A percentile compares a stretch with the other conserved stretches of the same genome.
phyloP scores from a whole-genome alignment of 2,113 vertebrate species.

The Lanius collurio region DNA sequence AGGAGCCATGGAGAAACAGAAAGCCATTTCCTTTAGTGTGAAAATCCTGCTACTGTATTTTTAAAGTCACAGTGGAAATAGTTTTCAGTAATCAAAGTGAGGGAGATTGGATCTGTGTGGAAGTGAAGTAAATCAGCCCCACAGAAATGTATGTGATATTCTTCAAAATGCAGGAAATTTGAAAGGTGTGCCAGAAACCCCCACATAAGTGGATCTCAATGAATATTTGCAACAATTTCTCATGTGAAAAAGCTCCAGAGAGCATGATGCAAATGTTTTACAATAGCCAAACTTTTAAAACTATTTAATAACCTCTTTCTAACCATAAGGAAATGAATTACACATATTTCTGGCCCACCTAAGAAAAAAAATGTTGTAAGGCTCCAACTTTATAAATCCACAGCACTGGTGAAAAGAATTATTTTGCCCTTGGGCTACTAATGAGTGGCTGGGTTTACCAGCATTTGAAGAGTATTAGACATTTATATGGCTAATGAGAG shows the following conservation, averaged over 20 bases:
- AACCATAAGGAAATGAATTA: not conserved
- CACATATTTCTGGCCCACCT: not conserved
- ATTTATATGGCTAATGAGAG: slow-evolving; percentile 26
- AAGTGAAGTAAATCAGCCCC: not conserved
- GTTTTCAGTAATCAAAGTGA: not conserved
- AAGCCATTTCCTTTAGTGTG: not conserved
- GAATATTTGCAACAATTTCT: not conserved
- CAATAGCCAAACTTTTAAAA: not conserved
- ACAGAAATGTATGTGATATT: not conserved
- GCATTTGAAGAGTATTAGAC: slow-evolving; percentile 27
- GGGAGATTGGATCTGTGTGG: not conserved
- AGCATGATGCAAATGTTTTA: not conserved
- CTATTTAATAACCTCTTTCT: not conserved
- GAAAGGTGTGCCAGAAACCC: not conserved
- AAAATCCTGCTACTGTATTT: not conserved
- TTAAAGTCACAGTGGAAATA: not conserved
- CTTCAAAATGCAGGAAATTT: not conserved
- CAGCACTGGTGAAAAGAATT: not conserved
- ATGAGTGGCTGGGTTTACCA: not conserved
- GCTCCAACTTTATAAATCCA: not conserved
- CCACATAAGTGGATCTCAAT: not conserved
- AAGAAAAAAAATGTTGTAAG: not conserved
- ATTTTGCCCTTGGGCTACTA: slow-evolving; percentile 21
- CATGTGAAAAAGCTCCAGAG: not conserved
- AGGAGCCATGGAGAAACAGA: not conserved